phyloP scores from a whole-genome alignment of 2,797 vertebrate genomes.

The Tympanoctomys barrerae region DNA sequence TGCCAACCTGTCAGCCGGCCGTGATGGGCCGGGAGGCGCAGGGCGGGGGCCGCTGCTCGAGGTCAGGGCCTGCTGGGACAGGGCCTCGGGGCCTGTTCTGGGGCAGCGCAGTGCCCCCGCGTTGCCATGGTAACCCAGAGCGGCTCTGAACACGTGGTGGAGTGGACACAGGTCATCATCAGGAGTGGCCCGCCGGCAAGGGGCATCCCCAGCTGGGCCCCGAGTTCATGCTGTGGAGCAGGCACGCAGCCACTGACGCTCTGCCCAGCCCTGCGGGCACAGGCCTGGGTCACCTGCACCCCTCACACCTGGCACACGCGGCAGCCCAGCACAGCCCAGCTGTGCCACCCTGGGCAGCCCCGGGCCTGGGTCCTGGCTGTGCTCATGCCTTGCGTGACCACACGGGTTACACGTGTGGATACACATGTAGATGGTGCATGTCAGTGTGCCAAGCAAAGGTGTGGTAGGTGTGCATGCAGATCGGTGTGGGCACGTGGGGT shows the following conservation, averaged over 20 bases:
- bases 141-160: rapidly evolving
- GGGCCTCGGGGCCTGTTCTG: background rate
- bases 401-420: background rate
- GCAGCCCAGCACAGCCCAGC: rapidly evolving
- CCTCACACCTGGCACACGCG: rapidly evolving
- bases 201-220: rapidly evolving
- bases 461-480: background rate
- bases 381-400: background rate
- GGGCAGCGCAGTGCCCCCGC: background rate
- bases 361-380: background rate
- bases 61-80: background rate
- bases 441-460: background rate
- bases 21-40: background rate
- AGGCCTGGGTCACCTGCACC: rapidly evolving
- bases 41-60: rapidly evolving
- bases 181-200: rapidly evolving
- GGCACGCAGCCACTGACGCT: too few species aligned
- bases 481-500: rapidly evolving
- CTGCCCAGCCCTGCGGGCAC: rapidly evolving
- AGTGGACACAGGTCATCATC: rapidly evolving
- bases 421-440: background rate
- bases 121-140: rapidly evolving
- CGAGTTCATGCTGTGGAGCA: rapidly evolving
- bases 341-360: too few species aligned
- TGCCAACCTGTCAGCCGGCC: slow-evolving; percentile 66